Base-by-base conservation (phyloP, 2,113 vertebrate genomes). In the Microcebus lehilahytsara region DNA sequence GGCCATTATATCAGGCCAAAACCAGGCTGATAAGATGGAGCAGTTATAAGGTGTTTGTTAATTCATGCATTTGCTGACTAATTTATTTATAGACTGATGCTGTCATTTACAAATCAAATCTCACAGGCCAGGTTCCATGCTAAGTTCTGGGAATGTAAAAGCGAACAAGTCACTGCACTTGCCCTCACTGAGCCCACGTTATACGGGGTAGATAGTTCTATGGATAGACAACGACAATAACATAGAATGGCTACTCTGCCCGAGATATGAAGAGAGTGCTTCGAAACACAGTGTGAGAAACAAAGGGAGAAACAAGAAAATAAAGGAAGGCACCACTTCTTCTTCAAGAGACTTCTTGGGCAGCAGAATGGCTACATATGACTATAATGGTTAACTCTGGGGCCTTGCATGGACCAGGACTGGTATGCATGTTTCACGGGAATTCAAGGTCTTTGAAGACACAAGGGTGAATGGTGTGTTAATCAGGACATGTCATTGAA, bases 371-470 rank as follows among this genome's bases (percentile, higher is more conserved):
- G 60, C 51, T 19, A 1, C 20, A 3, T 0, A 0, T n/a, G 34
- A 62, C 8, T 20, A 8, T 4, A 12, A 12, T 0, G 10, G 32
- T 16, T 9, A 32, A 22, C 42, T 1, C 1, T 1, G 19, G 37
- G 56, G 40, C 9, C 75, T 14, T 12, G 13, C 22, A 69, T 5
- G 1, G 6, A 19, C 49, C 0, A 3, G 40, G 56, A 4, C 20
- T 30, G 32, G 27, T 14, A 60, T 23, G 19, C 3, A 0, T 25
- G 42, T 60, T 62, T 78, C 78, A 62, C 22, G 67, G 84, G 62
- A 40, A 37, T 72, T 66, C 60, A 83, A 3, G 32, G 4, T 87
- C 60, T 96, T 95, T 79, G 30, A 40, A 71, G 67, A 90, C 32
- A 14, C 8, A 13, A 64, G 8, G 80, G 14, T 16, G 64, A 51